A percentile compares a stretch with the other conserved stretches of the same genome.
Conservation (phyloP, 2,113 vertebrate species). For the Heterocephalus glaber region DNA sequence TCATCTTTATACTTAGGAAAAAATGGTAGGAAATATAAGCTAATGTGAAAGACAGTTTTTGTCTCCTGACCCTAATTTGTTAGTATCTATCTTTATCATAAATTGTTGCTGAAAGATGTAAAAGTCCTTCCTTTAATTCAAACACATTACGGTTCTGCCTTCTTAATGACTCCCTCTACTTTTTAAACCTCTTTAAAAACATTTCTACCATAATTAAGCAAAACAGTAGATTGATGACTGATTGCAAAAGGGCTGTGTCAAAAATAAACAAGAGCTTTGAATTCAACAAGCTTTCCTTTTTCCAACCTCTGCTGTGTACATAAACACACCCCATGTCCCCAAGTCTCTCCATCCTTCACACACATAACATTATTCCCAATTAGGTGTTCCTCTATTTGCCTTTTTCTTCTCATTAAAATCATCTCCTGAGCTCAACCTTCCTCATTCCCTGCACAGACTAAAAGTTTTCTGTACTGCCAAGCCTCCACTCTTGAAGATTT, state of each 20-base stretch:
- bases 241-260: constrained; percentile 29
- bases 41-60: neutral
- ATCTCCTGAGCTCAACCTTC: constrained; percentile 29
- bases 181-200: constrained; percentile 62
- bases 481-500: neutral
- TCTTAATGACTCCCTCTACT: neutral
- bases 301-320: neutral
- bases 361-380: constrained; percentile 53
- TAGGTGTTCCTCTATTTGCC: constrained; percentile 48
- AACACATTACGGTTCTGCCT: neutral
- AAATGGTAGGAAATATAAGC: no score
- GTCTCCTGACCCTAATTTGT: neutral
- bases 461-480: neutral
- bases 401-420: constrained; percentile 48
- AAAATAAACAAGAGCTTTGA: constrained; percentile 67
- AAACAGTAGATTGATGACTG: constrained; percentile 58
- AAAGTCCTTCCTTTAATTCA: constrained; percentile 16
- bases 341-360: constrained; percentile 9
- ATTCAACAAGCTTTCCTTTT: constrained; percentile 47
- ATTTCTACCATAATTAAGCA: constrained; percentile 63
- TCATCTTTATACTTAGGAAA: neutral
- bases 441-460: neutral
- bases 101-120: neutral
- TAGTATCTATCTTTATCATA: neutral
- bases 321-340: constrained; percentile 59